Evolutionary conservation across 2,797 vertebrate species (phyloP).

Genomic region (Danio aesculapii): DNA sequence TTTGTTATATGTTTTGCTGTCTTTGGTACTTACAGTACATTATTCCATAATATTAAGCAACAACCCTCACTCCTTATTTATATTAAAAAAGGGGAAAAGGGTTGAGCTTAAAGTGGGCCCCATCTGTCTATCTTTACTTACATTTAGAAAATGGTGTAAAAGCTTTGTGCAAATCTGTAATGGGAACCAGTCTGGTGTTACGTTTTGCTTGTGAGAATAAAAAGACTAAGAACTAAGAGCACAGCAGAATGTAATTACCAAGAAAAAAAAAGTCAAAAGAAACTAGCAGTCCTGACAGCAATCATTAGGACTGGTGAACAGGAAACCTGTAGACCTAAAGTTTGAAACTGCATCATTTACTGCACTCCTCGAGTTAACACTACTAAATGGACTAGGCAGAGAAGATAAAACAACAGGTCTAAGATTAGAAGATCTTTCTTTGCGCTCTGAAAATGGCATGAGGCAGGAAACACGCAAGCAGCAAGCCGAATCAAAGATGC

Average conservation of each 20-base stretch:
- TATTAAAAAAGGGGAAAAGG: too few species aligned
- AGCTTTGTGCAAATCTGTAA: too few species aligned
- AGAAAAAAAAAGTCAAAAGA: neutral
- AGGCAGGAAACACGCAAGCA: conserved; percentile 32
- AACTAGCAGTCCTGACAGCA: conserved; percentile 50
- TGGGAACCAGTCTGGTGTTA: neutral
- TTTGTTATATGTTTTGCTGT: too few species aligned
- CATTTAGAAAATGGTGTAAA: too few species aligned
- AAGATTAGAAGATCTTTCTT: conserved; percentile 16
- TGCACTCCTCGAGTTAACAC: conserved; percentile 31
- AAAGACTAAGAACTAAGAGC: conserved; percentile 33
- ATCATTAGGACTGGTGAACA: conserved; percentile 48
- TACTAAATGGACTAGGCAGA: conserved; percentile 28
- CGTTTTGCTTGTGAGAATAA: neutral
- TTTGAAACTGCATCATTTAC: conserved; percentile 33
- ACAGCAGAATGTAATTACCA: conserved; percentile 2
- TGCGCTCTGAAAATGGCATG: conserved; percentile 20
- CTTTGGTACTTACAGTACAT: too few species aligned
- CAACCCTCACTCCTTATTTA: too few species aligned
- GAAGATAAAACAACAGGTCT: conserved; percentile 29
- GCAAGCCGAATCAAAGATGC: conserved; percentile 13
- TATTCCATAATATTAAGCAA: too few species aligned
- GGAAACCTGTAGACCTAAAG: conserved; percentile 14
- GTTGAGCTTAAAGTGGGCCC: too few species aligned
- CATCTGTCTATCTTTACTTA: too few species aligned